These are phyloP conservation scores for Plebejus argus DNA, from an alignment of 2,888 invertebrate genomes.

Conservation along the genomic window DNA sequence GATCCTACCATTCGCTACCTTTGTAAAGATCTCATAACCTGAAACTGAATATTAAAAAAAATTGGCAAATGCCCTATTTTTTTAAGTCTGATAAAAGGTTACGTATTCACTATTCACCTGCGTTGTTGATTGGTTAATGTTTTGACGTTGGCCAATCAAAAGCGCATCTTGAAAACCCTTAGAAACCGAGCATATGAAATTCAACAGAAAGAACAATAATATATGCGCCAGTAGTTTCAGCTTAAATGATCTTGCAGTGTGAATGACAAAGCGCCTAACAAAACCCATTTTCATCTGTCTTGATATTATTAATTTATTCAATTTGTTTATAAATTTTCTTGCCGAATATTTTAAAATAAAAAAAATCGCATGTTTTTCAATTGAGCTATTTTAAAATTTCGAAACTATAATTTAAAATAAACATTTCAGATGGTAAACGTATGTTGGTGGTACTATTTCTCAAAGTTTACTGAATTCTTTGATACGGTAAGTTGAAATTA, in stretches of 20 bases:
- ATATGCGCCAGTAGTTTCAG: not conserved
- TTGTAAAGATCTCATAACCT: not conserved
- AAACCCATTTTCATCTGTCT: not conserved
- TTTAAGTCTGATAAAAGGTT: not conserved
- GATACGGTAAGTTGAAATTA: constrained; percentile 89
- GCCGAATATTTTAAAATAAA: not conserved
- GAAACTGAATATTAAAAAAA: not conserved
- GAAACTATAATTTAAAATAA: constrained; percentile 11
- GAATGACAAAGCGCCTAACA: not conserved
- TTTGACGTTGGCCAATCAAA: not conserved
- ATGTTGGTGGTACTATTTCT: constrained; percentile 98
- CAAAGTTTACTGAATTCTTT: constrained; percentile 97
- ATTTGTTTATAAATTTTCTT: not conserved
- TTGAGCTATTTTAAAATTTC: not conserved
- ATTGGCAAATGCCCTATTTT: not conserved
- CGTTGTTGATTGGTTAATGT: not conserved
- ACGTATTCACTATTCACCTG: not conserved
- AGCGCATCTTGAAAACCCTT: not conserved
- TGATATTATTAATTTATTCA: not conserved
- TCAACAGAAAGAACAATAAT: no score
- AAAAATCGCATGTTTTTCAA: not conserved
- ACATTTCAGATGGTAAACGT: constrained; percentile 92
- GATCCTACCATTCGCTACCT: not conserved
- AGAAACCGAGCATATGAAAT: no score
- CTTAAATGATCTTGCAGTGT: not conserved